phyloP scores from a whole-genome alignment of 2,113 vertebrate species.

The Prolemur simus region DNA sequence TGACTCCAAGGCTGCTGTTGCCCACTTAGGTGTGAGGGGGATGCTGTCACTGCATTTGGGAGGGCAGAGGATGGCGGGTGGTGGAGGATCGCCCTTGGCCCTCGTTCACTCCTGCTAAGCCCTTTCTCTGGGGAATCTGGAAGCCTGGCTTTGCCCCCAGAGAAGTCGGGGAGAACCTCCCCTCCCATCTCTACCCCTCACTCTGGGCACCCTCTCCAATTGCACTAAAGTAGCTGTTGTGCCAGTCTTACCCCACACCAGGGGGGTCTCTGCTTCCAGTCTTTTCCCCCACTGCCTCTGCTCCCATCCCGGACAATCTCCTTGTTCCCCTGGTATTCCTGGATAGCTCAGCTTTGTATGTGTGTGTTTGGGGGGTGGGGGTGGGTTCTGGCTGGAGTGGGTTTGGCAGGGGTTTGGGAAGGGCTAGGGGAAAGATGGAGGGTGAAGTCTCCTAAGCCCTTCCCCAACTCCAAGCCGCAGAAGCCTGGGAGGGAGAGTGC shows the following conservation, averaged over 20 bases:
- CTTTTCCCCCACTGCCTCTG: slow-evolving; percentile 49
- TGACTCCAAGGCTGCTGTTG: slow-evolving; percentile 74
- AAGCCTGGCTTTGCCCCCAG: slow-evolving; percentile 37
- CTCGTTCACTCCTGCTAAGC: slow-evolving; percentile 35
- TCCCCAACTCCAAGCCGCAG: slow-evolving; percentile 61
- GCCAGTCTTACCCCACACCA: slow-evolving; percentile 74
- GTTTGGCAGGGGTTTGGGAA: slow-evolving; percentile 62
- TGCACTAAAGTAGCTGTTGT: slow-evolving; percentile 82
- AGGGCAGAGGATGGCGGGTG: slow-evolving; percentile 49
- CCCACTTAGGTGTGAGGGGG: slow-evolving; percentile 68
- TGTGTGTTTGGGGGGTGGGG: slow-evolving; percentile 66
- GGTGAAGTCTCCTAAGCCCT: slow-evolving; percentile 48
- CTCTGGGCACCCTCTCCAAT: slow-evolving; percentile 79
- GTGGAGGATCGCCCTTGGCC: slow-evolving; percentile 42
- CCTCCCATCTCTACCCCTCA: slow-evolving; percentile 64
- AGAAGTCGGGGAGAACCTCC: slow-evolving; percentile 52
- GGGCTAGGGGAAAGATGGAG: slow-evolving; percentile 59
- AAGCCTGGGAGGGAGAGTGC: slow-evolving; percentile 67
- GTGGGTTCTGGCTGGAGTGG: slow-evolving; percentile 68
- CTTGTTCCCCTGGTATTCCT: slow-evolving; percentile 68
- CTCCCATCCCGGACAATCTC: slow-evolving; percentile 76
- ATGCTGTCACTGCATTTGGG: slow-evolving; percentile 72
- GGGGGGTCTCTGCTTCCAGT: slow-evolving; percentile 80
- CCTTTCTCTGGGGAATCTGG: slow-evolving; percentile 48
- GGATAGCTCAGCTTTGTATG: slow-evolving; percentile 78